Conservation (phyloP, 2,888 invertebrate species). For the Eucera pruinosa region DNA sequence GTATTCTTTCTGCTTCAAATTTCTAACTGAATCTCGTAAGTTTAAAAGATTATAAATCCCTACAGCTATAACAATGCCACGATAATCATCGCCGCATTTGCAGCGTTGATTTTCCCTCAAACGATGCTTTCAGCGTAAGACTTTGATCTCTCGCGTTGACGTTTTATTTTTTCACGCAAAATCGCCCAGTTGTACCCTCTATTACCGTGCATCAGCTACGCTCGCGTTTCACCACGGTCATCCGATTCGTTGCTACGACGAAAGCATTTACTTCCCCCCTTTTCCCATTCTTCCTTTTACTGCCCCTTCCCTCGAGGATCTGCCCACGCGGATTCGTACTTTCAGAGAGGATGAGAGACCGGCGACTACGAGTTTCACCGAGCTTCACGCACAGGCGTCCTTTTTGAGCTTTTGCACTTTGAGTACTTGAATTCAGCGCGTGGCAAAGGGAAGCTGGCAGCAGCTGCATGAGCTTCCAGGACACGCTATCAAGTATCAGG, state of each 20-base stretch:
- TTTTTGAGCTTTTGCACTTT: conserved; percentile 38
- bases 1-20: no score
- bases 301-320: not conserved
- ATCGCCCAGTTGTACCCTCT: not conserved
- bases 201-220: conserved; percentile 19
- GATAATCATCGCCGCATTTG: no score
- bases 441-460: conserved; percentile 24
- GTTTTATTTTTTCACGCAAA: conserved; percentile 4
- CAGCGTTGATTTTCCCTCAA: not conserved
- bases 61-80: no score
- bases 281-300: not conserved
- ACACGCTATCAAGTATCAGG: conserved; percentile 27
- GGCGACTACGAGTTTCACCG: conserved; percentile 20
- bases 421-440: conserved; percentile 36
- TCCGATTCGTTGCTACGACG: conserved; percentile 42
- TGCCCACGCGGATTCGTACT: conserved; percentile 16
- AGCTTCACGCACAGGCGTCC: conserved; percentile 23
- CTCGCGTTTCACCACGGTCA: conserved; percentile 29
- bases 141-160: not conserved
- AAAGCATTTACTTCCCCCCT: conserved; percentile 43
- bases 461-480: not conserved
- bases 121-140: not conserved
- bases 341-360: conserved; percentile 6
- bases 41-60: no score
- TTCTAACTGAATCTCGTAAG: no score